Evolutionary conservation across 2,113 vertebrate genomes (phyloP), one percentile per base, ranked within the genome.

Genomic region (Mus spicilegus): DNA sequence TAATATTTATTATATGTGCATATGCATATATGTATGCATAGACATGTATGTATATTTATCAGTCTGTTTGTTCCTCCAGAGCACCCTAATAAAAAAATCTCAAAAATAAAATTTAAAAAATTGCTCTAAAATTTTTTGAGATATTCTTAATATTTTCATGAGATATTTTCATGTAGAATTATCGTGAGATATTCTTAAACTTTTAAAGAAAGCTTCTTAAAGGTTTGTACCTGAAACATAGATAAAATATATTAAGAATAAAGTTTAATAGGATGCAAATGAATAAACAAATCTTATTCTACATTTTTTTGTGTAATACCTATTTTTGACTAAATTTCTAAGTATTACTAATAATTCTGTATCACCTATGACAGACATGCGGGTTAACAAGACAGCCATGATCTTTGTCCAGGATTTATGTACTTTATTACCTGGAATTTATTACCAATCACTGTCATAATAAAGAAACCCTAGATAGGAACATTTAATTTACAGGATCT

Each of bases 301-400:
- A 85, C 63, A 97, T 92, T 95, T 96, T n/a, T 87, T 93, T 92
- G 65, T 81, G 3, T 26, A 96, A 97, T 96, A 98, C 67, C 51
- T 96, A 94, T 97, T 97, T 98, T 98, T 97, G 85, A 81, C 89
- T 96, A 90, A 75, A 97, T 98, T 97, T 72, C 17, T 65, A 94
- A 96, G 87, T 95, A 89, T 97, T 97, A 94, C 51, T 42, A 95
- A 80, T 12, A 65, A 90, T 65, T 96, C 46, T 24, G 87, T 17
- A 95, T 95, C 91, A 95, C 72, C 67, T 94, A 16, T 93, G 81
- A 95, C 58, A 96, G 39, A 97, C 46, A 92, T 97, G 94, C 91
- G 77, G 81, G 89, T 90, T 94, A 95, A 97, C 30, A 82, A 78
- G 9, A 90, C 96, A 98, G 73, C 28, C 84, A 56, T 46, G 77